A percentile compares a stretch with the other conserved stretches of the same genome.
These are phyloP conservation scores for Drosophila leontia DNA, from an alignment of 1,140 invertebrate genomes.

Conservation along the genomic window DNA sequence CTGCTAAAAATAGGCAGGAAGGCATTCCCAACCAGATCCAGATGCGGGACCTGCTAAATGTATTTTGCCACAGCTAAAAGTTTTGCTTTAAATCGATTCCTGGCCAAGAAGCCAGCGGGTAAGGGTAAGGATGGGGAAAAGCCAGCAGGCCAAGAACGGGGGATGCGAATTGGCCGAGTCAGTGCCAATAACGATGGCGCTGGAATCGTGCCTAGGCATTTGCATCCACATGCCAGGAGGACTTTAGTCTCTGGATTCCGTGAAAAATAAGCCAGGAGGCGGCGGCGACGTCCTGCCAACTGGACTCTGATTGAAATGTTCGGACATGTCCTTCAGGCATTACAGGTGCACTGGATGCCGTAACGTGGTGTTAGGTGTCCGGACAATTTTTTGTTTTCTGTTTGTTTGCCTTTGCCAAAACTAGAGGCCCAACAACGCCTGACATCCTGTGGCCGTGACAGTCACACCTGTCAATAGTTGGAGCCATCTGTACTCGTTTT, in stretches of 20 bases:
- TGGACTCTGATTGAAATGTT: constrained; percentile 71
- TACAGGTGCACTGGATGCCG: constrained; percentile 15
- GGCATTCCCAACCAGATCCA: constrained; percentile 8
- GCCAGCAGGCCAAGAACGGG: background rate
- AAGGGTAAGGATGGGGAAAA: background rate
- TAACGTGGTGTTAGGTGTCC: constrained; percentile 7
- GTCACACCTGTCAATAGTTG: constrained; percentile 40
- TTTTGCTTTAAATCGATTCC: constrained; percentile 63
- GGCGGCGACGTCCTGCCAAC: constrained; percentile 8
- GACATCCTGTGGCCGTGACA: constrained; percentile 49
- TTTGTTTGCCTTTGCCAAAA: constrained; percentile 35
- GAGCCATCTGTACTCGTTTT: background rate
- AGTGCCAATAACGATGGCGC: constrained; percentile 16
- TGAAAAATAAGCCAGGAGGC: constrained; percentile 7
- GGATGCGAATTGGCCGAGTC: constrained; percentile 30
- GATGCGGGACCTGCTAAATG: constrained; percentile 13
- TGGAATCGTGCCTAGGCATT: constrained; percentile 39
- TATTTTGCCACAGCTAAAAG: constrained; percentile 54
- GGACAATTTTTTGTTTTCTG: constrained; percentile 11
- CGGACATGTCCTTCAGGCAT: constrained; percentile 49
- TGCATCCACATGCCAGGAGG: constrained; percentile 40
- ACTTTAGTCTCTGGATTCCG: background rate
- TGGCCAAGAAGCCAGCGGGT: constrained; percentile 5
- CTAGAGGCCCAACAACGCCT: constrained; percentile 44
- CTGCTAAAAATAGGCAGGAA: constrained; percentile 25